These are phyloP conservation scores for Leptestheria dahalacensis DNA, from an alignment of 1,140 invertebrate genomes.

Conservation along the genomic window DNA sequence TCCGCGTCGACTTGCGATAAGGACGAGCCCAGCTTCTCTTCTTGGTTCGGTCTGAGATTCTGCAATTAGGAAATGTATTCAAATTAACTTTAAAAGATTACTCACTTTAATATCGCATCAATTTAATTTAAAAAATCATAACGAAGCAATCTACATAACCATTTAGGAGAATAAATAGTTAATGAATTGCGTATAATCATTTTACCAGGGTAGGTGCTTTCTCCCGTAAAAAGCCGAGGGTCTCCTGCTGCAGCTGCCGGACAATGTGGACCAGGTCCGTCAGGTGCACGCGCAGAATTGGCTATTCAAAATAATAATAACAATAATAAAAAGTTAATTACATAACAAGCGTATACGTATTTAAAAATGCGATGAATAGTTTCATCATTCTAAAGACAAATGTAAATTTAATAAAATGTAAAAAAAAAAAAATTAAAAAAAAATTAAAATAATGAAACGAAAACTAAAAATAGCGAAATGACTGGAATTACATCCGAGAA, in stretches of 20 bases:
- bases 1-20: conserved; percentile 27
- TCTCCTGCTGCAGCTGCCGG: conserved; percentile 53
- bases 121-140: not conserved
- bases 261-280: conserved; percentile 46
- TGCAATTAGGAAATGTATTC: conserved; percentile 17
- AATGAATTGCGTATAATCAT: not conserved
- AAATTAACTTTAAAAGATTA: not conserved
- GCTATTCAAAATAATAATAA: conserved; percentile 28
- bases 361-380: too few species aligned
- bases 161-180: not conserved
- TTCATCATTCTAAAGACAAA: too few species aligned
- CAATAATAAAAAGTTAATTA: not conserved
- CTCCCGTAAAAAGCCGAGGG: conserved; percentile 49
- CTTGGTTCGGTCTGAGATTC: conserved; percentile 24
- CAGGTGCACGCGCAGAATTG: conserved; percentile 35
- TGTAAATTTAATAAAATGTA: not conserved
- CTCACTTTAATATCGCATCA: not conserved
- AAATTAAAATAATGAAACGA: not conserved
- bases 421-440: not conserved
- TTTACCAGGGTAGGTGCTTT: conserved; percentile 33
- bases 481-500: too few species aligned
- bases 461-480: too few species aligned
- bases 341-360: too few species aligned
- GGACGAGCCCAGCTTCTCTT: conserved; percentile 20
- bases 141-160: not conserved